Base-by-base conservation (phyloP, 2,113 vertebrate genomes). In the Raja brachyura region DNA sequence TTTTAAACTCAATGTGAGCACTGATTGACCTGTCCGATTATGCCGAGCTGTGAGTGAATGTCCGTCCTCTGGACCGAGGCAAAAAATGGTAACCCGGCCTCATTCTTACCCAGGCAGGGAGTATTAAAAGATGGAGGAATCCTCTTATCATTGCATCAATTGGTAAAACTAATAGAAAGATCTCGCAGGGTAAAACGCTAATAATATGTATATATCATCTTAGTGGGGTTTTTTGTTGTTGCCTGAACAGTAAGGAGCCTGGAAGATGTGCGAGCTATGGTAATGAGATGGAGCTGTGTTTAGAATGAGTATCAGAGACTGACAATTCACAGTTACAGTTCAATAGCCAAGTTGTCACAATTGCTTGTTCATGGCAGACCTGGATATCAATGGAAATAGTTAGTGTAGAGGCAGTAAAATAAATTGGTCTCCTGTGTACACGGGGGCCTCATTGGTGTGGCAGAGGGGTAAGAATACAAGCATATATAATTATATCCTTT, bases 291-390 rank as follows among this genome's bases (percentile, higher is more conserved):
- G 97, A 96, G 94, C 95, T 94, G 95, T 97, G 95, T 96, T 96
- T 95, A 95, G 94, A 96, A 95, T 94, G 96, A 97, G 39, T 54
- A 92, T 54, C 90, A 92, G 68, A 92, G 90, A 68, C 90, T 92
- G 95, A 95, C 95, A 96, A 96, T 96, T 95, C 95, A 95, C 93
- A 0, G 96, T 97, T 96, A 96, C 96, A 97, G 97, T 97, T 97
- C 96, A 97, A 97, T 97, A 97, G 96, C 96, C 97, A 97, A 95
- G 96, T 97, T 97, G 96, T 97, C 96, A 97, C 97, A 97, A 96
- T 96, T 96, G 96, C 97, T 96, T 96, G 96, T 95, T 96, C 95
- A 96, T 95, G 96, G 96, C 96, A 96, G 96, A 97, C 95, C 95
- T 95, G 94, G 94, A 95, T 97, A 96, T 97, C 97, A 96, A 95